Evolutionary conservation across 2,113 vertebrate species (phyloP).

Genomic region (Ammospiza caudacuta): DNA sequence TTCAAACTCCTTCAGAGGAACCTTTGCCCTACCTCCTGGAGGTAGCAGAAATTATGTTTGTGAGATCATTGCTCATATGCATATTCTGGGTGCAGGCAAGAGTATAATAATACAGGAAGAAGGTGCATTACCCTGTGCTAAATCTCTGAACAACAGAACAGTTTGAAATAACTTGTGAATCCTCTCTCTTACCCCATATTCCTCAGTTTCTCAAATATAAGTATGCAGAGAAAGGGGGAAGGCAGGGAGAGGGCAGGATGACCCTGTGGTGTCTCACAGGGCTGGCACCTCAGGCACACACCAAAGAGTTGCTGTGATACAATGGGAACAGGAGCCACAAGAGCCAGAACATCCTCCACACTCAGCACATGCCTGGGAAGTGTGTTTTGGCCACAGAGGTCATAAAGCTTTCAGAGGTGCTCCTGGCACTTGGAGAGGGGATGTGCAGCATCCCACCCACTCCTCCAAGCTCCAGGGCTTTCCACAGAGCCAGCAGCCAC

Average conservation of each 20-base stretch:
- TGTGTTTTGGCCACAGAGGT: not conserved
- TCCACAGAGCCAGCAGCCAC: not conserved
- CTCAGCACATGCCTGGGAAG: not conserved
- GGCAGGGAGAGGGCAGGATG: not conserved
- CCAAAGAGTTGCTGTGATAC: not conserved
- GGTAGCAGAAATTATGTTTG: not conserved
- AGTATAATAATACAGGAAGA: not conserved
- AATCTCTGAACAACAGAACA: not conserved
- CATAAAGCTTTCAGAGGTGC: not conserved
- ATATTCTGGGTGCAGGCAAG: not conserved
- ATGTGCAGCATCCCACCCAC: fast-evolving
- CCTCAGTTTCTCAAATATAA: not conserved
- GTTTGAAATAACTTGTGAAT: not conserved
- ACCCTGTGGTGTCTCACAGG: not conserved
- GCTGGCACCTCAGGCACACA: not conserved
- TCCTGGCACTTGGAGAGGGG: not conserved
- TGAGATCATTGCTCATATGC: not conserved
- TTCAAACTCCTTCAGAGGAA: not conserved
- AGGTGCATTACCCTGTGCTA: not conserved
- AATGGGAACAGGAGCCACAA: not conserved
- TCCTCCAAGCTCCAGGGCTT: not conserved
- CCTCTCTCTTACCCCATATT: not conserved
- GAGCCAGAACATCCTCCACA: not conserved
- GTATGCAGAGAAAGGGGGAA: not conserved
- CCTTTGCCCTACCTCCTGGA: not conserved